phyloP scores from a whole-genome alignment of 2,888 invertebrate genomes.

The Caenorhabditis afra region DNA sequence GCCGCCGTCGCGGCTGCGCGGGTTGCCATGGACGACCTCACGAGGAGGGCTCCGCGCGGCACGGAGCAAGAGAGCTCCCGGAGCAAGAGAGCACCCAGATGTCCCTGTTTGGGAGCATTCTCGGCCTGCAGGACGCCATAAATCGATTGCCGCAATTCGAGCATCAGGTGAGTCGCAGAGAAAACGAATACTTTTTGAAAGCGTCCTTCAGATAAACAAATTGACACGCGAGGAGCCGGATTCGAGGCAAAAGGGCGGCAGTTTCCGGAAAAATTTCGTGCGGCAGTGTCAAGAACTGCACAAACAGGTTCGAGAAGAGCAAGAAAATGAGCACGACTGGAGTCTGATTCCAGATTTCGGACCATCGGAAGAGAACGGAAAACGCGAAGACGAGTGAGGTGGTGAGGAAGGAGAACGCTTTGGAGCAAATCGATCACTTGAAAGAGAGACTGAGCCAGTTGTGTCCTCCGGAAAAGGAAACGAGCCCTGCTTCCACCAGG shows the following conservation, averaged over 20 bases:
- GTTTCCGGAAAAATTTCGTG: slow-evolving; percentile 50
- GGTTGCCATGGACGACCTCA: slow-evolving; percentile 45
- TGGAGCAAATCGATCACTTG: slow-evolving; percentile 50
- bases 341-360: slow-evolving; percentile 39
- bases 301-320: slow-evolving; percentile 50
- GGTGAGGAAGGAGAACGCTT: slow-evolving; percentile 35
- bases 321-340: too few relatives aligned
- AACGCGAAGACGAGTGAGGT: slow-evolving; percentile 42
- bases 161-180: slow-evolving; percentile 50
- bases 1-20: not conserved
- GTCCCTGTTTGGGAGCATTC: slow-evolving; percentile 63
- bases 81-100: slow-evolving; percentile 24
- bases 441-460: slow-evolving; percentile 30
- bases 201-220: slow-evolving; percentile 56
- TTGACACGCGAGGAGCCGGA: slow-evolving; percentile 50
- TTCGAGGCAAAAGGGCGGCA: slow-evolving; percentile 10
- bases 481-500: slow-evolving; percentile 12
- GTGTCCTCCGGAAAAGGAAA: slow-evolving; percentile 40
- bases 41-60: slow-evolving; percentile 4
- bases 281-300: slow-evolving; percentile 58
- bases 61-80: not conserved
- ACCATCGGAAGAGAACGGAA: slow-evolving; percentile 55
- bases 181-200: not conserved
- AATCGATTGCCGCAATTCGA: slow-evolving; percentile 64
- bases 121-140: slow-evolving; percentile 61